These are phyloP conservation scores for Pandemis heparana DNA, from an alignment of 2,888 invertebrate species.

Conservation along the genomic window DNA sequence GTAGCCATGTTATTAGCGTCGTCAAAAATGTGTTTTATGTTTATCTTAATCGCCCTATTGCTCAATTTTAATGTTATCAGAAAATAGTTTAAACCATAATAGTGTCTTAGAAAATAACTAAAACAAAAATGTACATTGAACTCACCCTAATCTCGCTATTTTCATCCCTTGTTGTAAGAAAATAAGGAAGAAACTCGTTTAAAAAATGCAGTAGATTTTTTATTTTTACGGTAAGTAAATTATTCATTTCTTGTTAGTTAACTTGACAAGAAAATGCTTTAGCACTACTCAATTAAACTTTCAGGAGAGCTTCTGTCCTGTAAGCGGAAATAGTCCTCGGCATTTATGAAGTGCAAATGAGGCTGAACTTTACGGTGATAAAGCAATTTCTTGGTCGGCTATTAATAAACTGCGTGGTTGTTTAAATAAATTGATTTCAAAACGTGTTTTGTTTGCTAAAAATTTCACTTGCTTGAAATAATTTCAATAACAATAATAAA, in stretches of 20 bases:
- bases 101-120: too few species aligned
- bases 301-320: neutral
- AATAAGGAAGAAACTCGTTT: neutral
- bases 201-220: neutral
- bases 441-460: neutral
- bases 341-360: constrained; percentile 3
- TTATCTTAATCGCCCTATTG: too few species aligned
- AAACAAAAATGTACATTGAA: neutral
- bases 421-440: neutral
- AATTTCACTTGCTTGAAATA: neutral
- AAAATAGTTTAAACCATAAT: too few species aligned
- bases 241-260: too few species aligned
- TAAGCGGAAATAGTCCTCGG: neutral
- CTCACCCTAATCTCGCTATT: too few species aligned
- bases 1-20: too few species aligned
- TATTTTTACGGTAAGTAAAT: too few species aligned
- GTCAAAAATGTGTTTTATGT: too few species aligned
- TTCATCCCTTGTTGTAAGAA: neutral
- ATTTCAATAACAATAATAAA: neutral
- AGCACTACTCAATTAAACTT: neutral
- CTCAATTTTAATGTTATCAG: too few species aligned
- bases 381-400: neutral
- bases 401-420: neutral
- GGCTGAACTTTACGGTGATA: neutral
- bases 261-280: neutral